Evolutionary conservation across 2,113 vertebrate species (phyloP), one percentile per base, ranked within the genome.

Genomic region (Leucopsar rothschildi): DNA sequence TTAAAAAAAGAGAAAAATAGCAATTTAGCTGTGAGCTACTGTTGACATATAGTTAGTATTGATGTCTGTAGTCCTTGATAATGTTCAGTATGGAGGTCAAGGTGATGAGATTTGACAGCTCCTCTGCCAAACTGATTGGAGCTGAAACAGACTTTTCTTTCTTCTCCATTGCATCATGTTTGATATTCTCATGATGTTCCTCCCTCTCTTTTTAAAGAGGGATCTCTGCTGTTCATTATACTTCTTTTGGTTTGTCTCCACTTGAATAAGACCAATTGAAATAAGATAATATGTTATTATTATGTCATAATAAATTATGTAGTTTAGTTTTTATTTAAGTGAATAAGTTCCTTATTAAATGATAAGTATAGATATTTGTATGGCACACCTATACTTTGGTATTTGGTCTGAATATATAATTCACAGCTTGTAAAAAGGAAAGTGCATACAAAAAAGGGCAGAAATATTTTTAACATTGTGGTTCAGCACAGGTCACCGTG

Each of bases 141-240:
- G 12, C 29, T 78, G 37, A 86, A 68, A 44, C 8, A 20, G 9
- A 13, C 20, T 73, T 77, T 77, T 78, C 33, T 49, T 60, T 91
- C 25, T 55, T 56, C 45, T 64, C 39, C 59, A 10, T 24, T 78
- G 37, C 5, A 45, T 37, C 10, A 37, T 13, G 7, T 40, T 77
- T 86, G 16, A 77, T 40, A 72, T 31, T 70, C 28, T 35, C 53
- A 39, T 15, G 27, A 39, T 44, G 13, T 56, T 66, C 29, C 2
- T 1, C 7, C 1, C 14, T 0, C 2, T 9, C 25, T 52, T 37
- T 18, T 42, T 18, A 45, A 72, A 50, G 10, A 5, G 10, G 4
- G 5, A 31, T 77, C 42, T 72, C 29, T 78, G 22, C 5, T 40
- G 2, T 45, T 50, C 47, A 12, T 40, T 4, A 27, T 77, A 12